Evolutionary conservation across 2,797 vertebrate species (phyloP), one percentile per base, ranked within the genome.

Genomic region (Sebastes hubbsi): DNA sequence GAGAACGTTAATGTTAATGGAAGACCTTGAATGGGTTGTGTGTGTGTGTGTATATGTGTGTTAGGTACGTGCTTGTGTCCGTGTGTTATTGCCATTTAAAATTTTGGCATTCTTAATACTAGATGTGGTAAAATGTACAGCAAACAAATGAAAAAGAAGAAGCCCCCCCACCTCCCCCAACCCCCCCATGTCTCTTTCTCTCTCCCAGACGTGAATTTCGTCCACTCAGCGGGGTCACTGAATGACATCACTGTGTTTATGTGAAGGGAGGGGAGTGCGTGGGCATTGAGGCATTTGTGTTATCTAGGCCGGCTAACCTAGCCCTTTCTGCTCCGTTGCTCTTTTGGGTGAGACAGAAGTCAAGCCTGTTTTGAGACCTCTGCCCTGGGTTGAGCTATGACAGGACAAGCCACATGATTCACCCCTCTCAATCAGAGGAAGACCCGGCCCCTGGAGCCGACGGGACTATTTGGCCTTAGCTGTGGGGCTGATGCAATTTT

Each of bases 1-100:
- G 86, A 89, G 84, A 91, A 68, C 9, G 80, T 90, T 89, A 90
- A 86, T 90, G 87, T 91, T 94, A 93, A 94, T 93, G 93, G 92
- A 91, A 78, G 81, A 87, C 82, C 78, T 85, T 93, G 81, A 90
- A 85, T 88, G 72, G 81, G 18, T 64, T 75, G 56, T 25, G 27
- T 55, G 52, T 70, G 52, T 70, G 64, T 65, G 65, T 24, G 9
- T 74, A 12, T 56, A 20, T 36, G 62, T 13, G 18, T 42, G 36
- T 78, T 25, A 8, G 68, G 75, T 85, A 56, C 7, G 6, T 70
- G 63, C 46, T 27, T 70, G 52, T 82, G 81, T 91, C 22, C 49
- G n/a, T 82, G 82, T 85, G 72, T 81, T 64, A 75, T 72, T 81
- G 82, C 81, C 58, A 65, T 89, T 91, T 72, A 77, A 83, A 72